phyloP scores from a whole-genome alignment of 2,888 invertebrate species.

The Stegana nigrithorax region DNA sequence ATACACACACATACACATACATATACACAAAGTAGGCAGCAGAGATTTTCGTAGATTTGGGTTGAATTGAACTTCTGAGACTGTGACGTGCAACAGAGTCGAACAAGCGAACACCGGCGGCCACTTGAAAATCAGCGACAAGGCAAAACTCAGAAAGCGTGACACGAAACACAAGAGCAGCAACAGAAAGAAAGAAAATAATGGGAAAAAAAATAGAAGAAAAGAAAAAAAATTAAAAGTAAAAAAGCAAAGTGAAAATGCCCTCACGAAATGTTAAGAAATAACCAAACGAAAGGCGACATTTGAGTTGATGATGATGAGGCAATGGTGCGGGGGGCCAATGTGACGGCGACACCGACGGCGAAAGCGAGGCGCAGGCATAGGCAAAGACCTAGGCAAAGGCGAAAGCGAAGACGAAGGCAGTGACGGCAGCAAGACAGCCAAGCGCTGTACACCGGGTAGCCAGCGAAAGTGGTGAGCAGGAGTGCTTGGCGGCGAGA shows the following conservation, averaged over 20 bases:
- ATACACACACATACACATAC: not conserved
- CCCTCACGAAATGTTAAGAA: conserved; percentile 3
- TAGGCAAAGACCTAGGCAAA: not conserved
- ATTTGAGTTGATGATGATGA: conserved; percentile 4
- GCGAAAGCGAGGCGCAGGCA: no score
- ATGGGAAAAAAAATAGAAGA: not conserved
- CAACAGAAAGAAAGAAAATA: not conserved
- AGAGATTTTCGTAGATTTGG: not conserved
- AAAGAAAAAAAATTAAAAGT: not conserved
- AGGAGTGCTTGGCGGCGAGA: conserved; percentile 21
- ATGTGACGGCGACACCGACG: not conserved
- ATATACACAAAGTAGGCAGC: not conserved
- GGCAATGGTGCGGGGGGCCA: not conserved
- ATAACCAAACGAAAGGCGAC: conserved; percentile 4
- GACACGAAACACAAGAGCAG: not conserved
- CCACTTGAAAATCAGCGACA: not conserved
- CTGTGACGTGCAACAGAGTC: no score
- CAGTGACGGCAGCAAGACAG: not conserved
- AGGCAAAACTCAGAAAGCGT: no score
- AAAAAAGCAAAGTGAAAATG: not conserved
- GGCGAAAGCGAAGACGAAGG: conserved; percentile 9
- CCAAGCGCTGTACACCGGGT: not conserved
- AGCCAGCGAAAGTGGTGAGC: not conserved
- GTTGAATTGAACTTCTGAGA: no score
- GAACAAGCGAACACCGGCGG: not conserved